Evolutionary conservation across 2,113 vertebrate species (phyloP), one percentile per base, ranked within the genome.

Genomic region (Nestor notabilis): DNA sequence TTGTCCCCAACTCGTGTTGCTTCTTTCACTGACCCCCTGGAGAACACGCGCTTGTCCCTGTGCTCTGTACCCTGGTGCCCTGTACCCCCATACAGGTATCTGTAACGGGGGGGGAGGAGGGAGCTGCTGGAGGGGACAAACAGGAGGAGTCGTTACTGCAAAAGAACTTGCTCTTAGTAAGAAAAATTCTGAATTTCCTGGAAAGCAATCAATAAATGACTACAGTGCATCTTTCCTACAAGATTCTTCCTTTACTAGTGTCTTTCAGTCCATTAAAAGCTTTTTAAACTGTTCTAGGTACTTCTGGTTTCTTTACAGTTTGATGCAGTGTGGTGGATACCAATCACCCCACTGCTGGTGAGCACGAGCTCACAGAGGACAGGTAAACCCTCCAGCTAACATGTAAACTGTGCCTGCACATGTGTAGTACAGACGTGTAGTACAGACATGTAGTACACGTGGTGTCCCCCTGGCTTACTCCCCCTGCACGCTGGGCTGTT

Each of bases 141-240:
- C 72, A 91, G 83, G 85, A 92, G 70, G 17, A 8, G 72, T 93
- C 91, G 69, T 88, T 81, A 72, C 90, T 95, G 91, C 88, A 66
- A 85, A 93, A 89, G 76, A 90, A 83, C 74, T 93, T 95, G 93
- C 96, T 96, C 94, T 89, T 83, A 71, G 43, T 77, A 70, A 80
- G 91, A 95, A 82, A 92, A 75, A 94, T 91, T 87, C 82, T 96
- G 93, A 94, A 83, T 90, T 95, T 91, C 92, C 79, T 93, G 89
- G 82, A 95, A 95, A 97, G 84, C 91, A 87, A 97, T 98, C 93
- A 97, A 98, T 97, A 97, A 98, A 98, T 95, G 7, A 91, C 93
- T 92, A 93, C 96, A 96, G 96, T 95, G 95, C 96, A 96, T 87
- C 87, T 96, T 91, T 96, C 93, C 81, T 93, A 90, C 60, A 92